Percentiles rank a stretch among this genome's conserved stretches.
Evolutionary conservation across 2,113 vertebrate species (phyloP).

Genomic region (Australoheros scitulus): DNA sequence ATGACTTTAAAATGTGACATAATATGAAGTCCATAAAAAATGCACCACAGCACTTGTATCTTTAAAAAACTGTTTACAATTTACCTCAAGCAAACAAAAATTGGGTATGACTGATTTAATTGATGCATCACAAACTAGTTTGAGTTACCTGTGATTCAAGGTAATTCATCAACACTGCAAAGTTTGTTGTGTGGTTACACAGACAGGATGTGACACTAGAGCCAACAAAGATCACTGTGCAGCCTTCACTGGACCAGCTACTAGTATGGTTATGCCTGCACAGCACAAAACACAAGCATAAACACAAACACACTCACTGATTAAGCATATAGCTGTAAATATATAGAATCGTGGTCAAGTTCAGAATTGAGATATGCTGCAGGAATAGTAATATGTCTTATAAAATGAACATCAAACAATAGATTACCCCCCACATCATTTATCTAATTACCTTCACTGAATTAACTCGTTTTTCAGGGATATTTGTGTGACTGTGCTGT

Average conservation of each 20-base stretch:
- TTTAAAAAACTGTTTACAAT: rapidly evolving
- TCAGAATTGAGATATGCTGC: not conserved
- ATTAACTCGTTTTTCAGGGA: not conserved
- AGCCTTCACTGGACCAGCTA: constrained; percentile 81
- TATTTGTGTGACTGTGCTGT: not conserved
- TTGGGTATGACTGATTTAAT: not conserved
- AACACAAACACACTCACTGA: not conserved
- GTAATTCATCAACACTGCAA: constrained; percentile 84
- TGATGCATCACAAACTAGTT: not conserved
- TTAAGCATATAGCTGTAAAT: not conserved
- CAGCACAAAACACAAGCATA: constrained; percentile 26
- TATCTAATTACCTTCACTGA: not conserved
- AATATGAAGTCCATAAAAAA: not conserved
- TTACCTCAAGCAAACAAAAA: not conserved
- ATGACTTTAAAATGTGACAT: not conserved
- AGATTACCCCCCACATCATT: rapidly evolving
- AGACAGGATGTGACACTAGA: constrained; percentile 73
- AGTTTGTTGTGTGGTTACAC: constrained; percentile 85
- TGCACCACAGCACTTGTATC: not conserved
- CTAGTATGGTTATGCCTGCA: constrained; percentile 57
- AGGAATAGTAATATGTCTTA: not conserved
- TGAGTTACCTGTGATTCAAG: constrained; percentile 71
- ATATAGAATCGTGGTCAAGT: not conserved
- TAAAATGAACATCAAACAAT: not conserved
- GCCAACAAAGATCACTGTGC: constrained; percentile 64